Percentiles rank a stretch among this genome's conserved stretches.
phyloP scores from a whole-genome alignment of 2,113 vertebrate species.

The Dasyprocta punctata region DNA sequence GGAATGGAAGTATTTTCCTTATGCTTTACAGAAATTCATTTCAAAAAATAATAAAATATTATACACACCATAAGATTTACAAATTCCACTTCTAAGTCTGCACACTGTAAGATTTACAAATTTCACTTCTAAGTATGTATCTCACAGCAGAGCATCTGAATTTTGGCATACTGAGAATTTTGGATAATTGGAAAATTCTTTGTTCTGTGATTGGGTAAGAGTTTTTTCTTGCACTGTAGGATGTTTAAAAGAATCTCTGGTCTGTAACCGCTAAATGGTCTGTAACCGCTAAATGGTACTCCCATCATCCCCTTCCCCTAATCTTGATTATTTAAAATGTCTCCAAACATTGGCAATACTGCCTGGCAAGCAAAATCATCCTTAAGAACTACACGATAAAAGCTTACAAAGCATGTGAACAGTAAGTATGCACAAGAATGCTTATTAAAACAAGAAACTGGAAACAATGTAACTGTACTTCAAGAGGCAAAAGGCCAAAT shows the following conservation, averaged over 20 bases:
- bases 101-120: no score
- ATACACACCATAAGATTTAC: not conserved
- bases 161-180: not conserved
- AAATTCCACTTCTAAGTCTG: no score
- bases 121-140: not conserved
- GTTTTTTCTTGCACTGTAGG: not conserved
- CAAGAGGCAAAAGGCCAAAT: not conserved
- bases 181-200: not conserved
- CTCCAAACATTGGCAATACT: slow-evolving; percentile 1
- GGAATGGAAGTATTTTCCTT: not conserved
- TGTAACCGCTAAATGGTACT: not conserved
- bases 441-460: not conserved
- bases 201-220: not conserved
- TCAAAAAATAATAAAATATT: not conserved
- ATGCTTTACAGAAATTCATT: slow-evolving; percentile 26
- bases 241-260: not conserved
- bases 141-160: not conserved
- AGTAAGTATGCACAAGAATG: not conserved
- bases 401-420: not conserved
- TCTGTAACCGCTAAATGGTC: no score
- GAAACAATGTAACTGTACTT: not conserved
- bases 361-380: not conserved
- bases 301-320: not conserved
- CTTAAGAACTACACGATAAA: not conserved
- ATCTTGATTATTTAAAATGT: not conserved